Base-by-base conservation (phyloP, 1,140 invertebrate genomes). In the Drosophila subobscura region DNA sequence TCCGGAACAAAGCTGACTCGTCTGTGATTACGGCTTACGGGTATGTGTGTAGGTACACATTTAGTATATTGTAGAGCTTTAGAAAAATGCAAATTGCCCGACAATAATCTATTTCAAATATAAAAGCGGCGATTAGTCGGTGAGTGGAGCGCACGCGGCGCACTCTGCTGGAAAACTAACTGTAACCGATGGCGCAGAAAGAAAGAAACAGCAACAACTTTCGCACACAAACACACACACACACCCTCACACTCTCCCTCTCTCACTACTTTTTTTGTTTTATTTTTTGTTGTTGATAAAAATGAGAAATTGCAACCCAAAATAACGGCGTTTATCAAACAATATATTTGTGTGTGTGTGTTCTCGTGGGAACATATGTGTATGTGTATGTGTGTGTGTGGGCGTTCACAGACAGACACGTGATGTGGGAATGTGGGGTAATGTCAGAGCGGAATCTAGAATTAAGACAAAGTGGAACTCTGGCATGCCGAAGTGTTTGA, bases 121-220 rank as follows among this genome's bases (percentile, higher is more conserved):
- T 44, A 51, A 56, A 63, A 29, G 14, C 72, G 49, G 42, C 72
- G 71, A 64, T 74, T 74, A 81, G 59, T 52, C 33, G 33, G 33
- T 37, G 33, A 51, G 55, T 59, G 50, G 60, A 86, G 77, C 80
- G 61, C 81, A 85, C 81, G 68, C 73, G 60, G 71, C 57, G 80
- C 81, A 60, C 60, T 53, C 83, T 63, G 68, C 42, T 73, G 80
- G 56, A 80, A 85, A 86, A 80, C 81, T 86, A 71, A 85, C 64
- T 54, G 42, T 12, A 74, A 58, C 42, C 50, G 61, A 20, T 74
- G 71, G 71, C 53, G 60, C 71, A 65, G 59, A 74, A 74, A 66
- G 60, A 74, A 51, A 74, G 42, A 10, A 27, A 46, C n/a, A 56
- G 14, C 14, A 27, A 56, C 27, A 57, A 45, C 27, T 16, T 33